Percentiles rank a stretch among this genome's conserved stretches.
phyloP scores from a whole-genome alignment of 2,888 invertebrate species.

The Melanotus villosus region DNA sequence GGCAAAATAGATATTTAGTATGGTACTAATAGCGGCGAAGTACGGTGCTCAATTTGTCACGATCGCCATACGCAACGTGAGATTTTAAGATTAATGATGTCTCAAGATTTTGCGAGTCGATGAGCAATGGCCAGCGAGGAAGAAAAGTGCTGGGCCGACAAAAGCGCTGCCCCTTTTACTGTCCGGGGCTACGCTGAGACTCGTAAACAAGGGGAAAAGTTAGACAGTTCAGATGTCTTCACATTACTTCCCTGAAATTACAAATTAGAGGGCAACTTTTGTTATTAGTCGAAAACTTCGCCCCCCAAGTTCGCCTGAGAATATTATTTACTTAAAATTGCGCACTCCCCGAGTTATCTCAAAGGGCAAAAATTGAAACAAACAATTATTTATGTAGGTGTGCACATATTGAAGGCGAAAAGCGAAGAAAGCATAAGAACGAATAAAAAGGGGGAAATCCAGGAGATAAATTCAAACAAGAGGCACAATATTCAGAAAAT shows the following conservation, averaged over 20 bases:
- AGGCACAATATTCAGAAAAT: conserved; percentile 30
- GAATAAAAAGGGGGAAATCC: conserved; percentile 30
- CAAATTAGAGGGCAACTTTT: conserved; percentile 52
- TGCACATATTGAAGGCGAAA: conserved; percentile 19
- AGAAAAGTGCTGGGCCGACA: conserved; percentile 46
- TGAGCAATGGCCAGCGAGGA: conserved; percentile 49
- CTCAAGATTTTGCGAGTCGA: conserved; percentile 44
- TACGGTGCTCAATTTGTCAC: conserved; percentile 50
- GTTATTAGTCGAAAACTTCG: conserved; percentile 48
- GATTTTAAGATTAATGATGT: conserved; percentile 53
- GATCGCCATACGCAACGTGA: conserved; percentile 48
- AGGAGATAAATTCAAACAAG: conserved; percentile 34
- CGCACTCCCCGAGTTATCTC: neutral
- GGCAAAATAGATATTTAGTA: conserved; percentile 14
- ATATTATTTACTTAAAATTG: conserved; percentile 35
- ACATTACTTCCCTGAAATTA: conserved; percentile 50
- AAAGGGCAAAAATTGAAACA: conserved; percentile 25
- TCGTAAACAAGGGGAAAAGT: conserved; percentile 49
- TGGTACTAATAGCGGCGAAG: conserved; percentile 19
- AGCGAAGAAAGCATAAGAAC: conserved; percentile 11
- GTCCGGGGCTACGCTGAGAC: conserved; percentile 28
- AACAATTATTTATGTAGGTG: conserved; percentile 25
- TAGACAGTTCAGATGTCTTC: conserved; percentile 50
- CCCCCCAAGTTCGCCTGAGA: conserved; percentile 22
- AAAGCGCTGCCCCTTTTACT: conserved; percentile 45